Percentiles rank a stretch among this genome's conserved stretches.
Conservation (phyloP, 1,140 invertebrate genomes). For the Papilio glaucus region DNA sequence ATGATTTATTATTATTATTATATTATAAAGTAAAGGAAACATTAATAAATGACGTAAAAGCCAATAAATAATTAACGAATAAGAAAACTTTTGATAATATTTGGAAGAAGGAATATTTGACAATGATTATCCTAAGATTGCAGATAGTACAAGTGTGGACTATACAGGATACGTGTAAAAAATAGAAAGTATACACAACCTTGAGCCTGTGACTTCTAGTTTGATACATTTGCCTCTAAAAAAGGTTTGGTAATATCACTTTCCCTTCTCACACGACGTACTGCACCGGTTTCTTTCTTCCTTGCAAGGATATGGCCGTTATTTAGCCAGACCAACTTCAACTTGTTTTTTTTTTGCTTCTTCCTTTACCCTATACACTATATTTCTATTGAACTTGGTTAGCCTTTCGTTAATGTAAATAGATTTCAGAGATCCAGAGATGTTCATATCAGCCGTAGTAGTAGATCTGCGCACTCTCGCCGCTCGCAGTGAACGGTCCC, state of each 20-base stretch:
- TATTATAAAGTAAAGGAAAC: not conserved
- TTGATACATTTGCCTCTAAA: not conserved
- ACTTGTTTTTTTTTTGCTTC: not conserved
- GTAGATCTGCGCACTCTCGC: slow-evolving; percentile 2
- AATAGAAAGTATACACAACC: not conserved
- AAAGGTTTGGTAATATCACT: not conserved
- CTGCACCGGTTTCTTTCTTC: not conserved
- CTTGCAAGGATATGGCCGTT: not conserved
- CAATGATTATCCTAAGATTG: not conserved
- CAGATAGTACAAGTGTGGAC: not conserved
- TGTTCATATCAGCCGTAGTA: not conserved
- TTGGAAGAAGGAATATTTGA: not conserved
- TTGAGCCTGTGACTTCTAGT: not conserved
- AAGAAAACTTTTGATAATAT: not conserved
- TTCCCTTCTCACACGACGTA: not conserved
- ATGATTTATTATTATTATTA: too few relatives aligned
- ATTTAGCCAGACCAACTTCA: not conserved
- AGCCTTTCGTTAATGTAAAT: not conserved
- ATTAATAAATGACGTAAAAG: not conserved
- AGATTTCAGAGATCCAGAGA: not conserved
- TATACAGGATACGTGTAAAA: not conserved
- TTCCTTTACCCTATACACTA: not conserved
- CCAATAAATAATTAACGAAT: not conserved
- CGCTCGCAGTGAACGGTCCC: not conserved
- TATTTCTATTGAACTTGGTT: not conserved